Evolutionary conservation across 2,888 invertebrate species (phyloP), one percentile per base, ranked within the genome.

Genomic region (Drosophila paramelanica): DNA sequence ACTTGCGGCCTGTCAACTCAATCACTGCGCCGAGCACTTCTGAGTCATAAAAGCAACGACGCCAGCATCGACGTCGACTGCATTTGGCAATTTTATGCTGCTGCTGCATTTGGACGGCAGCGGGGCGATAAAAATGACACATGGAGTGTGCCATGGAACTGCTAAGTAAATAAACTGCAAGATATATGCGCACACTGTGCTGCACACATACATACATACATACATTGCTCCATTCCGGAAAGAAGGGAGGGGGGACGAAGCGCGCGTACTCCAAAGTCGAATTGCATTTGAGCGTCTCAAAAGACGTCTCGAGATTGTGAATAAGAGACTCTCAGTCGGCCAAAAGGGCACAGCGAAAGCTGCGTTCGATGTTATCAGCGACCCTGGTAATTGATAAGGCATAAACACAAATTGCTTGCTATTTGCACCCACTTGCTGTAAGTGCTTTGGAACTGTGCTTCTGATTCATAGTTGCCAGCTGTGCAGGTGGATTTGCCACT

Each of bases 41-140:
- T 80, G 79, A 80, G 65, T 80, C 79, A 83, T 80, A 77, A 83
- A 83, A 73, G 56, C 42, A 55, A 55, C 41, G 52, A 41, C 17
- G 51, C 25, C 17, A 39, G 13, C 27, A n/a, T 39, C 47, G 38
- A 57, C 67, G 17, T 14, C 33, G 39, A 23, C 66, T 45, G 72
- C 70, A 53, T 60, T 56, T 69, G 70, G 71, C 56, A 72, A 64
- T 70, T 70, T 72, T 50, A 64, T 64, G 67, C 58, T 42, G 72
- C 58, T 42, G 72, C 33, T 49, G 52, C 60, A 50, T 20, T 59
- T 68, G 69, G 33, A n/a, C 36, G 45, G 47, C 46, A 46, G 14
- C 41, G 61, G 43, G 47, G 58, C 70, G 65, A 71, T 71, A 71
- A 71, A 71, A 71, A 72, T 71, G 70, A 71, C 70, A 71, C 70